These are phyloP conservation scores for Drosophila atroscutellata DNA, from an alignment of 2,888 invertebrate species.

Conservation along the genomic window DNA sequence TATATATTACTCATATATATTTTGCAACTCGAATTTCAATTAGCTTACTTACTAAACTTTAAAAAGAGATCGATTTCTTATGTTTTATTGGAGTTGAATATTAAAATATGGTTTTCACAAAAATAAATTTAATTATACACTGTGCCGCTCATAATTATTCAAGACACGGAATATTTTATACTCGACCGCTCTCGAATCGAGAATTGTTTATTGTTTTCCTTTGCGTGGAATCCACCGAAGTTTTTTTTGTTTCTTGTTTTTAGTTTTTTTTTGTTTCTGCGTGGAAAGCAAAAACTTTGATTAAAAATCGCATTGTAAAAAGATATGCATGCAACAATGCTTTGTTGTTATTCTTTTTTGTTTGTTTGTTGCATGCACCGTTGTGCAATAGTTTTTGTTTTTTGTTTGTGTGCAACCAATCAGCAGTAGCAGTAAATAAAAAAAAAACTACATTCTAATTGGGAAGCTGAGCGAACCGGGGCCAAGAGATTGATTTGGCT, in stretches of 20 bases:
- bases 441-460: conserved; percentile 38
- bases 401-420: conserved; percentile 58
- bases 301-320: conserved; percentile 71
- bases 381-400: conserved; percentile 47
- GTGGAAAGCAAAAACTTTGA: conserved; percentile 65
- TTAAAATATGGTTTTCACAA: not conserved
- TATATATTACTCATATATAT: not conserved
- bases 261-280: conserved; percentile 9
- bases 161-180: not conserved
- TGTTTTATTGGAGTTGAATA: not conserved
- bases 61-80: not conserved
- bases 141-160: not conserved
- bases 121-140: not conserved
- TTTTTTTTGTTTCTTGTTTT: conserved; percentile 9
- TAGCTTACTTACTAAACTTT: not conserved
- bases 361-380: conserved; percentile 32
- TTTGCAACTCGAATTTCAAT: not conserved
- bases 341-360: conserved; percentile 39
- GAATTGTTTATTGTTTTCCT: conserved; percentile 24
- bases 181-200: not conserved
- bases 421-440: conserved; percentile 39
- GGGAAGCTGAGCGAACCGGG: conserved; percentile 35
- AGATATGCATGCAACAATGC: conserved; percentile 66
- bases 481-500: conserved; percentile 48
- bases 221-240: conserved; percentile 3